A percentile compares a stretch with the other conserved stretches of the same genome.
These are phyloP conservation scores for Pristionchus fissidentatus DNA, from an alignment of 2,888 invertebrate genomes.

Conservation along the genomic window DNA sequence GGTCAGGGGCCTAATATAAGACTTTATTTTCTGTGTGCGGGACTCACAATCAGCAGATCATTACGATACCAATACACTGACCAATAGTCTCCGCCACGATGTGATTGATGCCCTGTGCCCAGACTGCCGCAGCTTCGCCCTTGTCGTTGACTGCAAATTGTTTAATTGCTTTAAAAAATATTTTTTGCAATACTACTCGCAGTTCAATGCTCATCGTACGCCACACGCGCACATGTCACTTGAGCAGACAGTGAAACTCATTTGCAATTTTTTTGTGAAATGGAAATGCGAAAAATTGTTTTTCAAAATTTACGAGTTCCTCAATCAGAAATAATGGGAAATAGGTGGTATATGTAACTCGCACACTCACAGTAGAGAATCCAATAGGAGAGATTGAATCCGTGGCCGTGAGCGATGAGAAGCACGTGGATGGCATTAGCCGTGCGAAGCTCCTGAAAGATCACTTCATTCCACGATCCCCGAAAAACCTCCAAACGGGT, in stretches of 20 bases:
- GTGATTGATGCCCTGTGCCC: constrained; percentile 69
- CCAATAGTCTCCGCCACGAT: constrained; percentile 63
- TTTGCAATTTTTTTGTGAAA: background rate
- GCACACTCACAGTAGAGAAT: constrained; percentile 62
- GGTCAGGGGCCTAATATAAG: no score
- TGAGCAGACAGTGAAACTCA: no score
- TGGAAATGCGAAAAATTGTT: background rate
- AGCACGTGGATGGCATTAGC: constrained; percentile 70
- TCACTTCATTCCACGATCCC: background rate
- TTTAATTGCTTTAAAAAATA: background rate
- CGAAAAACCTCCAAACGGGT: no score
- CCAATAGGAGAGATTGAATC: constrained; percentile 68
- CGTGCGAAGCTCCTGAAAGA: constrained; percentile 54
- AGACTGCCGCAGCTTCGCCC: constrained; percentile 68
- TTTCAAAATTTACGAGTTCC: background rate
- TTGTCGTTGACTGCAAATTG: constrained; percentile 65
- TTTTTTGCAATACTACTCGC: background rate
- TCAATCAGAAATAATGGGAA: background rate
- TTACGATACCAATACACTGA: no score
- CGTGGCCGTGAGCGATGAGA: constrained; percentile 69
- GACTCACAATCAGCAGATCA: no score
- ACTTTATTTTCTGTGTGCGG: no score
- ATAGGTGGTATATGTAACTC: no score
- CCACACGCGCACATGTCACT: no score
- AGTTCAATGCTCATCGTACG: background rate